Evolutionary conservation across 1,140 invertebrate genomes (phyloP), one percentile per base, ranked within the genome.

Genomic region (Doryteuthis pealeii): DNA sequence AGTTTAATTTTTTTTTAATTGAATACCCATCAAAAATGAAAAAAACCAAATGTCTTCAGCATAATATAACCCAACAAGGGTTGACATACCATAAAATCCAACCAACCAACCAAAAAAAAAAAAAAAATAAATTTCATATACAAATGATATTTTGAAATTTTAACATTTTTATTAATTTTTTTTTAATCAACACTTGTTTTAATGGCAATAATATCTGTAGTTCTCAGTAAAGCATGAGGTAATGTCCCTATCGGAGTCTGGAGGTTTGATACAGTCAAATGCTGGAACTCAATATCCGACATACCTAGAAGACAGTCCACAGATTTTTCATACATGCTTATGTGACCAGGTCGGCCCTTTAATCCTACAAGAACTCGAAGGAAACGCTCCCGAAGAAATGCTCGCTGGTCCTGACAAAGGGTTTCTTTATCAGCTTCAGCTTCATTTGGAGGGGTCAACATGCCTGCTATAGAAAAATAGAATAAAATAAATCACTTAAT

Each of bases 231-330:
- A n/a, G 85, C 87, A 74, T 85, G 73, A 12, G 84, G 82, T 26
- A 86, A 71, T 14, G 80, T 78, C 58, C 87, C 87, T 71, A 88
- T 87, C 2, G 86, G 87, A 6, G 87, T 88, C 22, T 76, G 33
- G 14, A 88, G 77, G 58, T 87, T 74, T 0, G 74, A 74, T 0
- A 88, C 80, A 70, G 87, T 84, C 28, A 88, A 40, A 62, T 85
- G 78, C 6, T 85, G 80, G 22, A 87, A 76, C 40, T 87, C 81
- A 40, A 87, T 81, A 74, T 88, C 87, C 1, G 81, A 69, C 14
- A 77, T 76, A 15, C 80, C 78, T 40, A 88, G 75, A 28, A 66
- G 78, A 26, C 82, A 84, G 0, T 72, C 70, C 3, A 87, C 83
- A 5, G 81, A 82, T 35, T 85, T 83, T 71, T 85, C 81, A 54